Evolutionary conservation across 2,888 invertebrate species (phyloP).

Genomic region (Drosophila suboccidentalis): DNA sequence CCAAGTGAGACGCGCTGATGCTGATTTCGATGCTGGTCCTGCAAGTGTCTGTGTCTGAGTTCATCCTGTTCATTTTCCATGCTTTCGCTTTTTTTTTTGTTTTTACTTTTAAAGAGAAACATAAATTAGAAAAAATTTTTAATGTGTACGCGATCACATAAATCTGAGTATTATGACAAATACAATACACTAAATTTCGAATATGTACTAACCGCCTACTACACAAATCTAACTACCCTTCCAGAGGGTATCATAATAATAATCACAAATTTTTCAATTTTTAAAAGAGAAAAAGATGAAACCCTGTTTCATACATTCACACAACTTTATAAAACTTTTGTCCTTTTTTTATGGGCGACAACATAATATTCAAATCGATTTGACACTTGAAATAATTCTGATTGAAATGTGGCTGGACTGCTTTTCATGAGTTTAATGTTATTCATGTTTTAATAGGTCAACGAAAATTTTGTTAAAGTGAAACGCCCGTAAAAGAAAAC

Average conservation of each 20-base stretch:
- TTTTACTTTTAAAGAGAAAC: conserved; percentile 59
- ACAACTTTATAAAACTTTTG: neutral
- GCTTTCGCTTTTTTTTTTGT: conserved; percentile 53
- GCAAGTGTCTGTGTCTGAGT: conserved; percentile 75
- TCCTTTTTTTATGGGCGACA: neutral
- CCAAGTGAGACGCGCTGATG: conserved; percentile 51
- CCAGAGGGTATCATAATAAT: neutral
- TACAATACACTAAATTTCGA: conserved; percentile 15
- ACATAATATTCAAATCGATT: neutral
- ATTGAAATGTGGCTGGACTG: neutral
- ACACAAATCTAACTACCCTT: neutral
- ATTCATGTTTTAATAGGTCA: neutral
- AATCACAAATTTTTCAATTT: neutral
- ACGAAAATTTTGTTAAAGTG: neutral
- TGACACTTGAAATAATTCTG: neutral
- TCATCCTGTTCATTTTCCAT: conserved; percentile 84
- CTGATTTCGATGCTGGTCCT: conserved; percentile 43
- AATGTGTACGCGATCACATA: conserved; percentile 59
- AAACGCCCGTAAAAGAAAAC: neutral
- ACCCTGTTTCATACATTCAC: neutral
- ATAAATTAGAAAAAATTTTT: conserved; percentile 56
- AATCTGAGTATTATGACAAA: conserved; percentile 49
- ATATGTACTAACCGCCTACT: conserved; percentile 33
- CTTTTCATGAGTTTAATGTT: neutral
- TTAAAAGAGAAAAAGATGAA: neutral